Evolutionary conservation across 2,797 vertebrate genomes (phyloP), one percentile per base, ranked within the genome.

Genomic region (Poeciliopsis gracilis): DNA sequence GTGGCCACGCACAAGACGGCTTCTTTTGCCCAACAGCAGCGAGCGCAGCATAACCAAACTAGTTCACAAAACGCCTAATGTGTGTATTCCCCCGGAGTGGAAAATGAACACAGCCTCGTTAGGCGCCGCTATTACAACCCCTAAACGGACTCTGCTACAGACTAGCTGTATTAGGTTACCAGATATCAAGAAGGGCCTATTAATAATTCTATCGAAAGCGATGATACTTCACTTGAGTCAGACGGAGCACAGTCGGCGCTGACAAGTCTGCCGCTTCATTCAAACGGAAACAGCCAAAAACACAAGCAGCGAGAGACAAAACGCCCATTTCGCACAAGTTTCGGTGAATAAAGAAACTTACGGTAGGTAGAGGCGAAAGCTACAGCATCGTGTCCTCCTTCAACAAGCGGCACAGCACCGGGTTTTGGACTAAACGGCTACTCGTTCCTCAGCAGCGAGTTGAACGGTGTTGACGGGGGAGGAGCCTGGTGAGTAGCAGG

Each of bases 201-300:
- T 73, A 94, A 90, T 80, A 84, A 93, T 93, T 94, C 90, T 91
- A 87, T 92, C 92, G 91, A 92, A 59, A 83, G 83, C 55, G 70
- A 80, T 45, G 43, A 79, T 38, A 38, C 36, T 86, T 85, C n/a
- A 84, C 30, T 43, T 13, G 55, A 73, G 1, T 10, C 1, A 72
- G 74, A 25, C 69, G 5, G 66, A 46, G 51, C 63, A 55, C 77
- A 9, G 36, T 28, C 78, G 75, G 41, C 53, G 70, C 72, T 77
- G 79, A 63, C 74, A 86, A 82, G 76, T 80, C 67, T 28, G 83
- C 33, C 71, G 77, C 49, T 77, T 3, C 1, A 76, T 51, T 77
- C 79, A 84, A 74, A 81, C 78, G 38, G 57, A 82, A 75, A 72
- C 72, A 0, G 18, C 3, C 25, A 16, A 28, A 70, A 67, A 13